Conservation (phyloP, 2,888 invertebrate species). For the Clitarchus hookeri region DNA sequence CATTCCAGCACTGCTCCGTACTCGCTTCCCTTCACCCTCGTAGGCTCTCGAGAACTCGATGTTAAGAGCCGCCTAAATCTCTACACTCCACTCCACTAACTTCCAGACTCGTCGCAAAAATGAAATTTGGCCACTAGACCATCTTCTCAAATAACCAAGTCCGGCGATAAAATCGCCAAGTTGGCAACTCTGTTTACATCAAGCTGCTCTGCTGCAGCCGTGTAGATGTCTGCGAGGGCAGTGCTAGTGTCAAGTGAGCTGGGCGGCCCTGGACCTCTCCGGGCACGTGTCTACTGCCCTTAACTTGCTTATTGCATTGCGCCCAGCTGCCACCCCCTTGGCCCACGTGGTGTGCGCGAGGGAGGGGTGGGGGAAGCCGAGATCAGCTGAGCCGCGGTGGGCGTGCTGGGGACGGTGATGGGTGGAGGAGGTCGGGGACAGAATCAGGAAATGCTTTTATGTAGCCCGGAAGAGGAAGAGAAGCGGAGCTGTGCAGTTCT, state of each 20-base stretch:
- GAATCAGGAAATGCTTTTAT: slow-evolving; percentile 35
- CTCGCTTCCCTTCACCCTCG: too few relatives aligned
- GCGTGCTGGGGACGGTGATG: not conserved
- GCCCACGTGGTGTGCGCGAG: not conserved
- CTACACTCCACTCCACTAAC: too few relatives aligned
- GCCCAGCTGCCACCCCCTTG: not conserved
- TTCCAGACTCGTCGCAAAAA: too few relatives aligned
- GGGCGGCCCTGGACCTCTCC: not conserved
- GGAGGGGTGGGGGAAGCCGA: not conserved
- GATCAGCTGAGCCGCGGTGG: slow-evolving; percentile 11
- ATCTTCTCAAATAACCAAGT: too few relatives aligned
- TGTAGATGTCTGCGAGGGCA: too few relatives aligned
- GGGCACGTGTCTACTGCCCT: not conserved
- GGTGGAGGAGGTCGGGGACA: not conserved
- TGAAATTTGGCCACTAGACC: too few relatives aligned
- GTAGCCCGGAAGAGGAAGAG: slow-evolving; percentile 29
- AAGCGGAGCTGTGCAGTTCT: not conserved
- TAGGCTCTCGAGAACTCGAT: too few relatives aligned
- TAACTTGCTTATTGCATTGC: slow-evolving; percentile 1
- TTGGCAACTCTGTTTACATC: too few relatives aligned
- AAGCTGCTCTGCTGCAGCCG: too few relatives aligned
- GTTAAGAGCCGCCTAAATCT: too few relatives aligned
- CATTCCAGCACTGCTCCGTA: too few relatives aligned
- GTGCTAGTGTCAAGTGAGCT: not conserved
- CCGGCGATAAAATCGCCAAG: too few relatives aligned